Conservation (phyloP, 2,113 vertebrate genomes). For the Gymnarchus niloticus region DNA sequence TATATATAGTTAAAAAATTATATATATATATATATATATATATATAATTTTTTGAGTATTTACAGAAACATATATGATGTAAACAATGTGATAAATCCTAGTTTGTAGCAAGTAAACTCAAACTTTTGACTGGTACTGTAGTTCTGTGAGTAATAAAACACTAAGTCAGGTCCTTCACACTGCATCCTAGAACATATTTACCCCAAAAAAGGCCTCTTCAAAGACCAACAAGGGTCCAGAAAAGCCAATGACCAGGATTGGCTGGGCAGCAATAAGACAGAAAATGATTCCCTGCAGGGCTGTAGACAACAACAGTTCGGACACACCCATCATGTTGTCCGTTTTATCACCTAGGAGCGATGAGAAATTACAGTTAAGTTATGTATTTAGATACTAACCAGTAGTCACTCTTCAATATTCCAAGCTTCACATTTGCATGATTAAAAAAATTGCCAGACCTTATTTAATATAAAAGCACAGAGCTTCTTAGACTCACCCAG, state of each 20-base stretch:
- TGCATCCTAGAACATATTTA: conserved; percentile 46
- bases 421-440: not conserved
- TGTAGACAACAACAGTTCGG: conserved; percentile 87
- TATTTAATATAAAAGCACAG: not conserved
- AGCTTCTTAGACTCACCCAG: conserved; percentile 62
- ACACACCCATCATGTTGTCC: conserved; percentile 79
- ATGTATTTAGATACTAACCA: not conserved
- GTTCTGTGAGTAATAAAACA: not conserved
- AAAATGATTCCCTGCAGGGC: conserved; percentile 82
- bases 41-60: too few species aligned
- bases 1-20: too few species aligned
- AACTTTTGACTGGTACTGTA: not conserved
- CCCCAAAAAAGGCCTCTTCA: conserved; percentile 82
- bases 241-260: conserved; percentile 87
- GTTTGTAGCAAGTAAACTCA: not conserved
- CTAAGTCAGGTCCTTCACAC: not conserved
- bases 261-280: conserved; percentile 80
- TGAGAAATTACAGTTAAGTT: not conserved
- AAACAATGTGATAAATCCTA: not conserved
- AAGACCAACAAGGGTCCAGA: conserved; percentile 94
- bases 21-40: too few species aligned
- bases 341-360: conserved; percentile 81
- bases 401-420: not conserved
- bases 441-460: not conserved
- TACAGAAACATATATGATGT: not conserved